A percentile compares a stretch with the other conserved stretches of the same genome.
phyloP scores from a whole-genome alignment of 1,140 invertebrate species.

The Zaprionus capensis region DNA sequence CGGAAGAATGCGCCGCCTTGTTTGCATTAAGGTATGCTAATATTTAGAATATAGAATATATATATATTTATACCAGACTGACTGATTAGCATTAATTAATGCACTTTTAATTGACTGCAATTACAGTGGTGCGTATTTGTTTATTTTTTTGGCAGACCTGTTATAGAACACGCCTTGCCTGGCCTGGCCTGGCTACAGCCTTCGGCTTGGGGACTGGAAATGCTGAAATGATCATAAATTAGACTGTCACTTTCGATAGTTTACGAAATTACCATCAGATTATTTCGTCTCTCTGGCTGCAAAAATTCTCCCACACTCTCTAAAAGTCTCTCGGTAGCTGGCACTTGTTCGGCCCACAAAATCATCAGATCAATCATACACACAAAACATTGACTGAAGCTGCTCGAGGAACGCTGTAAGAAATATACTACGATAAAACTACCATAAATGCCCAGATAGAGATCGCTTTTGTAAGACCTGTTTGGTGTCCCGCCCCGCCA shows the following conservation, averaged over 20 bases:
- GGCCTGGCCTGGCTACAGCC: slow-evolving; percentile 10
- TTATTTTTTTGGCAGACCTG: slow-evolving; percentile 6
- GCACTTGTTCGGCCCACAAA: slow-evolving; percentile 63
- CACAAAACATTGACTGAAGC: slow-evolving; percentile 32
- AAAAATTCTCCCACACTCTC: slow-evolving; percentile 79
- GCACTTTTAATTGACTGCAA: slow-evolving; percentile 7
- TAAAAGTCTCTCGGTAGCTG: slow-evolving; percentile 56
- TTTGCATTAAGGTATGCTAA: background rate
- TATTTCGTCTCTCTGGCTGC: slow-evolving; percentile 16
- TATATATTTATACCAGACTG: background rate
- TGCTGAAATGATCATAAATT: slow-evolving; percentile 57
- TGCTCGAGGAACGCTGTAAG: slow-evolving; percentile 42
- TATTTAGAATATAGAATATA: background rate
- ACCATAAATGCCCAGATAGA: slow-evolving; percentile 75
- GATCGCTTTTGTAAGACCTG: slow-evolving; percentile 76
- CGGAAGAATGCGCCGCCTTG: slow-evolving; percentile 6
- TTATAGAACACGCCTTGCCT: background rate
- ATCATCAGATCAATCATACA: slow-evolving; percentile 78
- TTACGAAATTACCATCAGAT: slow-evolving; percentile 76
- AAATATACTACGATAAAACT: slow-evolving; percentile 69
- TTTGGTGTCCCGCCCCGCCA: slow-evolving; percentile 37
- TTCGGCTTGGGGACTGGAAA: slow-evolving; percentile 35
- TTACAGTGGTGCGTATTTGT: background rate
- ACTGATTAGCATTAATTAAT: slow-evolving; percentile 3
- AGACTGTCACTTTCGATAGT: slow-evolving; percentile 67